Conservation (phyloP, 2,888 invertebrate species). For the Drosophila melanosoma region DNA sequence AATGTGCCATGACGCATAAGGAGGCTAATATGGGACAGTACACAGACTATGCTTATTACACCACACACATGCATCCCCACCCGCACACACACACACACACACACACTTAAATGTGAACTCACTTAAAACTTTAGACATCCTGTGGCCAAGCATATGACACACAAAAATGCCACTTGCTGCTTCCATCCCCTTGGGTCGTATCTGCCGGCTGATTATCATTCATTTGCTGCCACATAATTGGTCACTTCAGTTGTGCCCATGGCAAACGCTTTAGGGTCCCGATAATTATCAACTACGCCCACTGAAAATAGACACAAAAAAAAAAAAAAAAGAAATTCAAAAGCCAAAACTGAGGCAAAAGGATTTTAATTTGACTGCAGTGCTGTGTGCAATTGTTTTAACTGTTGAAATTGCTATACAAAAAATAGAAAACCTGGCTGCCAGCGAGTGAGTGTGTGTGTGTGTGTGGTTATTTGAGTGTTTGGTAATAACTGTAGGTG, state of each 20-base stretch:
- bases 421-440: neutral
- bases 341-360: conserved; percentile 20
- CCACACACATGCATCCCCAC: neutral
- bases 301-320: neutral
- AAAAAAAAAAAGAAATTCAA: neutral
- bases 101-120: conserved; percentile 6
- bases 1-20: conserved; percentile 16
- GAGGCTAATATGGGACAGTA: conserved; percentile 13
- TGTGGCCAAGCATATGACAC: conserved; percentile 42
- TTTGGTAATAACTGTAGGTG: conserved; percentile 66
- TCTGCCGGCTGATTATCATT: conserved; percentile 37
- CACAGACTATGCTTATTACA: neutral
- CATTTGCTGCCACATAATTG: conserved; percentile 32
- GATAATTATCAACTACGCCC: conserved; percentile 34
- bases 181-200: neutral
- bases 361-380: conserved; percentile 32
- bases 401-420: conserved; percentile 20
- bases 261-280: conserved; percentile 36
- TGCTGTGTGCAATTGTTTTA: conserved; percentile 45
- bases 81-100: neutral
- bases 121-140: conserved; percentile 40
- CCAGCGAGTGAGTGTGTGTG: neutral
- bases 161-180: neutral
- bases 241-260: conserved; percentile 32
- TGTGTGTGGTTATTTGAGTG: conserved; percentile 22